Percentiles rank a stretch among this genome's conserved stretches.
phyloP scores from a whole-genome alignment of 2,888 invertebrate species.

The Chromoteleia sp. region DNA sequence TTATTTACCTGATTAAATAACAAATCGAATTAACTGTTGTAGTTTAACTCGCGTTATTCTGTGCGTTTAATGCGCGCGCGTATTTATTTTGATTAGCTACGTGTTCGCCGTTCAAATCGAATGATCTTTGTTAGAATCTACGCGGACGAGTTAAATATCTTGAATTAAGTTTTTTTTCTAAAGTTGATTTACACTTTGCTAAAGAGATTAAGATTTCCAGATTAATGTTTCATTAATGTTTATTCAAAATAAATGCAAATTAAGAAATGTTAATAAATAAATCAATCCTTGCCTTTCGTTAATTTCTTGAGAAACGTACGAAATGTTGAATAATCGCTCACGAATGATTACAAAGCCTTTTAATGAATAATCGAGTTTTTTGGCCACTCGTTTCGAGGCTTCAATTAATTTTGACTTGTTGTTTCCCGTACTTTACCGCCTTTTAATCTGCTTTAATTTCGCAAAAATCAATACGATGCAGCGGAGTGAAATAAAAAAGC shows the following conservation, averaged over 20 bases:
- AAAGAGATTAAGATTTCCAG: too few species aligned
- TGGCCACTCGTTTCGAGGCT: neutral
- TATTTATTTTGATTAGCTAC: conserved; percentile 15
- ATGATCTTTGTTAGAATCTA: neutral
- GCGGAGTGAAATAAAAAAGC: conserved; percentile 15
- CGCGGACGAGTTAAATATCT: too few species aligned
- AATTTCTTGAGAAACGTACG: too few species aligned
- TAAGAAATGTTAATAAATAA: too few species aligned
- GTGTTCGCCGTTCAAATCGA: neutral
- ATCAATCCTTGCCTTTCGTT: too few species aligned
- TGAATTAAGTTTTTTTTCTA: too few species aligned
- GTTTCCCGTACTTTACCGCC: conserved; percentile 5
- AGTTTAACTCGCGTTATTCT: conserved; percentile 23
- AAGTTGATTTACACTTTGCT: too few species aligned
- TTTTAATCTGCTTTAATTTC: conserved; percentile 26
- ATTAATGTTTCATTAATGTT: too few species aligned
- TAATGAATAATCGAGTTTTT: neutral
- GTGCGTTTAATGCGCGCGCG: neutral
- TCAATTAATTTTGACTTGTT: conserved; percentile 20
- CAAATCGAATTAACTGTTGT: conserved; percentile 44
- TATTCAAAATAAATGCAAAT: too few species aligned
- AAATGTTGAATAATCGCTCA: too few species aligned
- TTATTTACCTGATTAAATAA: conserved; percentile 48
- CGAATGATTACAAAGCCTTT: neutral
- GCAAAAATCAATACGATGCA: conserved; percentile 18